Evolutionary conservation across 2,797 vertebrate genomes (phyloP).

Genomic region (Xiphophorus birchmanni): DNA sequence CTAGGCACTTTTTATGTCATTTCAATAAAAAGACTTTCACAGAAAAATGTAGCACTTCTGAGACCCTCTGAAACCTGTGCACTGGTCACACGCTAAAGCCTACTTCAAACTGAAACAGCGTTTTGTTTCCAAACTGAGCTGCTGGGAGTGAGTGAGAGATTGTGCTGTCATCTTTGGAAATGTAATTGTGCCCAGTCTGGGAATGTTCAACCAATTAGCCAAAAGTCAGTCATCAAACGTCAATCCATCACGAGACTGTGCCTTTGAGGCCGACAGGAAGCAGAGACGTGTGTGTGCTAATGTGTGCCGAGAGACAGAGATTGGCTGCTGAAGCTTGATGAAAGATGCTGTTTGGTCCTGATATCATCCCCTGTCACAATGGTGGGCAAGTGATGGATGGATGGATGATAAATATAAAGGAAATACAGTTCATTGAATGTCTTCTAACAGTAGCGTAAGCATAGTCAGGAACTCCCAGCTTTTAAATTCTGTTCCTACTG

Average conservation of each 20-base stretch:
- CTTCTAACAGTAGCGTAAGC: neutral
- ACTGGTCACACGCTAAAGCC: neutral
- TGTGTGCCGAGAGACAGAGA: neutral
- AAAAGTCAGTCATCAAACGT: slow-evolving; percentile 56
- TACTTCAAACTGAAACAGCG: slow-evolving; percentile 27
- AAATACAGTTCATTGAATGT: neutral
- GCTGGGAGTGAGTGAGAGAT: slow-evolving; percentile 26
- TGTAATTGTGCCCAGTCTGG: slow-evolving; percentile 20
- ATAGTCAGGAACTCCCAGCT: neutral
- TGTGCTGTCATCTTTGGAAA: slow-evolving; percentile 33
- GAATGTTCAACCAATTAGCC: slow-evolving; percentile 35
- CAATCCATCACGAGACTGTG: slow-evolving; percentile 25
- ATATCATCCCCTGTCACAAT: neutral
- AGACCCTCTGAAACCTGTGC: neutral
- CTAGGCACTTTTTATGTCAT: neutral
- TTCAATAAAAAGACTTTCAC: neutral
- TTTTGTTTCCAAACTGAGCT: slow-evolving; percentile 53
- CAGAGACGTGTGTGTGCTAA: slow-evolving; percentile 27
- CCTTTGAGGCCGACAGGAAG: slow-evolving; percentile 55
- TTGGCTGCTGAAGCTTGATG: slow-evolving; percentile 13
- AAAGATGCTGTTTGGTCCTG: slow-evolving; percentile 9
- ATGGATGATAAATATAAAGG: neutral
- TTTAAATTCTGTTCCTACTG: neutral
- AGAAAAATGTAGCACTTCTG: neutral
- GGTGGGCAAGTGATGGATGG: neutral